A percentile compares a stretch with the other conserved stretches of the same genome.
These are phyloP conservation scores for Acanthornis magna DNA, from an alignment of 2,797 vertebrate genomes.

Conservation along the genomic window DNA sequence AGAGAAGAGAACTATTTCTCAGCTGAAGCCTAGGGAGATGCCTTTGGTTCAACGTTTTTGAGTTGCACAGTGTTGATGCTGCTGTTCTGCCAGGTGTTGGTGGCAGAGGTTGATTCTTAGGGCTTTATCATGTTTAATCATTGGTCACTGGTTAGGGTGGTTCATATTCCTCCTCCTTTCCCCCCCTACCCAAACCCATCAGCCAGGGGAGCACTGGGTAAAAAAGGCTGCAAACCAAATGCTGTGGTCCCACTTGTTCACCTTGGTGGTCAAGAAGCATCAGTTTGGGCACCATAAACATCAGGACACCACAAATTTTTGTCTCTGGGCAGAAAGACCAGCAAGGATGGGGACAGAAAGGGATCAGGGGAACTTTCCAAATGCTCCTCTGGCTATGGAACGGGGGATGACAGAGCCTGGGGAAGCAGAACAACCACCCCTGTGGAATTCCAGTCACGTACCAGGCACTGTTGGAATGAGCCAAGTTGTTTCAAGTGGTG, in stretches of 20 bases:
- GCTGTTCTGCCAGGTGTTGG: neutral
- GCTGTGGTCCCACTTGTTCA: neutral
- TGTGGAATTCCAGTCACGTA: constrained; percentile 77
- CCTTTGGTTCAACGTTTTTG: neutral
- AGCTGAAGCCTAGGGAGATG: neutral
- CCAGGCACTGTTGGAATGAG: constrained; percentile 38
- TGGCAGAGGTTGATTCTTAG: neutral
- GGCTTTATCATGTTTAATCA: neutral
- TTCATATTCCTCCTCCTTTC: neutral
- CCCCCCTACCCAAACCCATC: neutral
- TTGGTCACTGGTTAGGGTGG: neutral
- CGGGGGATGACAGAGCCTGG: neutral
- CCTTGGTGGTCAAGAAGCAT: neutral
- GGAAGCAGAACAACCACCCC: constrained; percentile 67
- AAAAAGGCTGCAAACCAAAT: neutral
- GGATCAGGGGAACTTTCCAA: constrained; percentile 7
- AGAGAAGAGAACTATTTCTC: neutral
- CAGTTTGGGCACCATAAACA: neutral
- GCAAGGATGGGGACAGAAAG: neutral
- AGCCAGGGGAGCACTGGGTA: neutral
- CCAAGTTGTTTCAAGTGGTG: neutral
- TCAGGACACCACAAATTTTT: neutral
- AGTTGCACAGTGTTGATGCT: neutral
- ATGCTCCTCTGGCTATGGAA: constrained; percentile 37
- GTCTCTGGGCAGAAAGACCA: neutral